Base-by-base conservation (phyloP, 2,113 vertebrate species). In the Platycercus adscitus region DNA sequence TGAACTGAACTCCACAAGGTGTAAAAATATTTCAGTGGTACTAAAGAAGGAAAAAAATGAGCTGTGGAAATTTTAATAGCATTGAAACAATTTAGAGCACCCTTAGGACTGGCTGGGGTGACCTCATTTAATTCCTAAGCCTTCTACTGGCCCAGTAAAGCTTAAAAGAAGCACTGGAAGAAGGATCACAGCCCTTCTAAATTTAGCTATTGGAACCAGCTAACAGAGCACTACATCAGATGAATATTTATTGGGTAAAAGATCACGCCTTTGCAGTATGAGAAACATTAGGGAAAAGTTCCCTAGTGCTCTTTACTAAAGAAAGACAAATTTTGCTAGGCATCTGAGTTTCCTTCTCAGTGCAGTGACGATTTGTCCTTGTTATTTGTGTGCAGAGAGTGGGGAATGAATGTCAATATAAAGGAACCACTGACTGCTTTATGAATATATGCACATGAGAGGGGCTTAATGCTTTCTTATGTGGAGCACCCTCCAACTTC, bases 91-190 rank as follows among this genome's bases (percentile, higher is more conserved):
- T 92, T 93, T 77, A 86, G 87, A 94, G 72, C 81, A 91, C 87
- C 81, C 93, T 86, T 58, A 94, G 92, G 88, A 91, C 37, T 20
- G 41, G 71, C 37, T 25, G 41, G 75, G 78, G 79, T 93, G 96
- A 96, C 94, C 94, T 96, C 78, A 77, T 96, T 97, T 95, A 96
- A 96, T 88, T 92, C 91, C 83, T 96, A 94, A 96, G 90, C 92
- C 86, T 84, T 88, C 73, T 84, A 43, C 80, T 91, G 90, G 86
- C 47, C 88, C 79, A 52, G 55, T 63, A 86, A 89, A 92, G 80
- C 91, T 97, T 90, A 92, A 93, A 95, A 81, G 87, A 71, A 94
- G 91, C 72, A 79, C 65, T 93, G 88, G 81, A 80, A 88, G 91
- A 86, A 94, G 92, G 94, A 95, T 94, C 95, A 89, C 66, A 84